Evolutionary conservation across 2,113 vertebrate genomes (phyloP).

Genomic region (Charadrius vociferus): DNA sequence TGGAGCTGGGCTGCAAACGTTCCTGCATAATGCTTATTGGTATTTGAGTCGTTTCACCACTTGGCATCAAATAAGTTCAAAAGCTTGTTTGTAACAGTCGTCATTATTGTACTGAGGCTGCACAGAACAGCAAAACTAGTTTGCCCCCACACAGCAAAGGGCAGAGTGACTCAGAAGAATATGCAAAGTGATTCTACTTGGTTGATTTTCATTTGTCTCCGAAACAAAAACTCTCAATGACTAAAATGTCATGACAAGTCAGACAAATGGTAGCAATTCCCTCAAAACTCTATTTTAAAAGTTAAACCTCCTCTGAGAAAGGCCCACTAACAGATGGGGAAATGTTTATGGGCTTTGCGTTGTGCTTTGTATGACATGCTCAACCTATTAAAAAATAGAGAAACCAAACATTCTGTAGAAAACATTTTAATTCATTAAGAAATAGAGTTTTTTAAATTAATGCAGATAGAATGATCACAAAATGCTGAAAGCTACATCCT

Average conservation of each 20-base stretch:
- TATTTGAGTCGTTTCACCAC: slow-evolving; percentile 44
- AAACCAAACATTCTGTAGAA: neutral
- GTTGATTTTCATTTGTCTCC: slow-evolving; percentile 56
- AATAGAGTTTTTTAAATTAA: neutral
- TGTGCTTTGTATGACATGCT: neutral
- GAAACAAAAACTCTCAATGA: slow-evolving; percentile 41
- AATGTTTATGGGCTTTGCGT: neutral
- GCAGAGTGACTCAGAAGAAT: slow-evolving; percentile 57
- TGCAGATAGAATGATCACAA: neutral
- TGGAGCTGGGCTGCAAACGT: neutral
- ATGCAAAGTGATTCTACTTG: slow-evolving; percentile 33
- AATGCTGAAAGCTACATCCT: neutral
- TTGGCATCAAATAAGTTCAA: slow-evolving; percentile 37
- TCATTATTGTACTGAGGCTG: slow-evolving; percentile 46
- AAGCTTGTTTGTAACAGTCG: slow-evolving; percentile 36
- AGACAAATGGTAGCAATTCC: slow-evolving; percentile 29
- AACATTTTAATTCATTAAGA: neutral
- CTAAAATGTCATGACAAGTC: slow-evolving; percentile 65
- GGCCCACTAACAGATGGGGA: neutral
- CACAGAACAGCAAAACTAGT: slow-evolving; percentile 41
- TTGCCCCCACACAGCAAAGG: slow-evolving; percentile 45
- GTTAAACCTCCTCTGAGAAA: slow-evolving; percentile 35
- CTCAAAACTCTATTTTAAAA: slow-evolving; percentile 30
- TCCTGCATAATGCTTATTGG: neutral
- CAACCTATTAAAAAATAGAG: neutral